Evolutionary conservation across 2,113 vertebrate genomes (phyloP), one percentile per base, ranked within the genome.

Genomic region (Tupaia tana): DNA sequence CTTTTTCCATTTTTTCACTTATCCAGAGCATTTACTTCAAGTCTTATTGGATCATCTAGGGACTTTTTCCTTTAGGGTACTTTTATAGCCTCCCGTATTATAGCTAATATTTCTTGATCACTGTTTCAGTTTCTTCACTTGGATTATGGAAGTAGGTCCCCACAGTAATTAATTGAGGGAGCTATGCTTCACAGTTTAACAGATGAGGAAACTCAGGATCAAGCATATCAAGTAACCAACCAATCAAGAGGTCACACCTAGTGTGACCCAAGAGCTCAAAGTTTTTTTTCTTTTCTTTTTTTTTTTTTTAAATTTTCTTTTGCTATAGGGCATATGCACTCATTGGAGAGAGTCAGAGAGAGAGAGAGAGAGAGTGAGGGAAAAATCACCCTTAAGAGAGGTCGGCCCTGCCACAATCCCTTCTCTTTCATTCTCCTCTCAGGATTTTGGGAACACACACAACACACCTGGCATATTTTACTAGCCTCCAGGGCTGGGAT

Each of bases 41-140:
- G 24, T 14, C 24, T 34, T 52, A 54, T 24, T 89, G 79, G 29
- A 58, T 75, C 70, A 24, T 77, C n/a, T 89, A 77, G 58, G 96
- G 58, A 89, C 88, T 93, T 91, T 31, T 67, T 85, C 92, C 52
- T 54, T 93, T 78, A 63, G 69, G 34, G 19, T 83, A 75, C 74
- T 89, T 27, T 29, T 86, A 3, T 83, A 43, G 24, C 11, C 29
- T 79, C 54, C 27, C 86, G 5, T 31, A 69, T 83, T 74, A 58
- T 25, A 83, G 7, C 52, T 63, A 61, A 74, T 31, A 64, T 79
- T 91, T 79, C 74, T 83, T 91, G 24, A 71, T n/a, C 25, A 78
- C 43, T 82, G 13, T 93, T 81, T 18, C 19, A 74, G 83, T 22
- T 1, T 63, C 56, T 74, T 93, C 77, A 80, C 20, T 77, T 71